Evolutionary conservation across 1,140 invertebrate species (phyloP).

Genomic region (Nebria ingens): DNA sequence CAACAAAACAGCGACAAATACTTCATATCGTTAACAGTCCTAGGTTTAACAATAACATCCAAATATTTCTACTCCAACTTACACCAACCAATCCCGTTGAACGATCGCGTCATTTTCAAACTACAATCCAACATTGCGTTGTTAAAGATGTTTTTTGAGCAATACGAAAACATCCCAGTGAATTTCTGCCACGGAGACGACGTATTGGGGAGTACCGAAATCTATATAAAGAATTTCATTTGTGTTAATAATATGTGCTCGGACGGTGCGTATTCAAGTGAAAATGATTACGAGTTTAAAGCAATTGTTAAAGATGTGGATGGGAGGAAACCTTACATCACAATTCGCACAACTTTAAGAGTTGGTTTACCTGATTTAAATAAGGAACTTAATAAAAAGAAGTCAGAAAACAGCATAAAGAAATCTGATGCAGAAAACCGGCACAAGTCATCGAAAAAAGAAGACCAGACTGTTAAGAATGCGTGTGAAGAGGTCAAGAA

Average conservation of each 20-base stretch:
- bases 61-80: slow-evolving; percentile 25
- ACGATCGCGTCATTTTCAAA: slow-evolving; percentile 29
- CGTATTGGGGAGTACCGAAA: slow-evolving; percentile 21
- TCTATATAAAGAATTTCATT: too few relatives aligned
- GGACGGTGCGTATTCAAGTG: too few relatives aligned
- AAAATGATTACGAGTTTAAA: not conserved
- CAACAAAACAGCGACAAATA: slow-evolving; percentile 20
- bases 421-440: too few relatives aligned
- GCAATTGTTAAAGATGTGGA: not conserved
- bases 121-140: slow-evolving; percentile 21
- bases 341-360: not conserved
- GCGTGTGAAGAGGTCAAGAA: too few relatives aligned
- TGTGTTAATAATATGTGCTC: too few relatives aligned
- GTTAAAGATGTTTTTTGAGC: slow-evolving; percentile 23
- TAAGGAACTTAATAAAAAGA: too few relatives aligned
- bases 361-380: too few relatives aligned
- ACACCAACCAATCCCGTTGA: slow-evolving; percentile 20
- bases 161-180: slow-evolving; percentile 20
- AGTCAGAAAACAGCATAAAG: too few relatives aligned
- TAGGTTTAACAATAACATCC: slow-evolving; percentile 29
- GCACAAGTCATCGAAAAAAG: too few relatives aligned
- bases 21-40: slow-evolving; percentile 25
- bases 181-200: slow-evolving; percentile 23
- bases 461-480: too few relatives aligned
- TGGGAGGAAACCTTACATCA: slow-evolving; percentile 7